phyloP scores from a whole-genome alignment of 2,888 invertebrate genomes.

The Hydrotaea cyrtoneurina region DNA sequence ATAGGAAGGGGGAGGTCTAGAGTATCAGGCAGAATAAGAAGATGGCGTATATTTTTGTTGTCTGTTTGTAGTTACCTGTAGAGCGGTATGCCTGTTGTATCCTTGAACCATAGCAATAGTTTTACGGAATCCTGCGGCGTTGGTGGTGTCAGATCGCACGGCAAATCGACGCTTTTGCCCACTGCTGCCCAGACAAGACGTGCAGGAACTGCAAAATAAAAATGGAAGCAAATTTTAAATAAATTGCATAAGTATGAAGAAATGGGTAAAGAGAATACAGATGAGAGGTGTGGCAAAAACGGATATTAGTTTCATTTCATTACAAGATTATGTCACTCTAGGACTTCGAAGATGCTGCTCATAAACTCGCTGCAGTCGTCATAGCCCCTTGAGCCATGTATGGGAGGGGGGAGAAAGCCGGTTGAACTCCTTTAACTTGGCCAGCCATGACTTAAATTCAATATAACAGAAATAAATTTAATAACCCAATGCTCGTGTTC shows the following conservation, averaged over 20 bases:
- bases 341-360: not conserved
- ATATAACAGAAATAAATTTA: conserved; percentile 50
- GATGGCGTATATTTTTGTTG: no score
- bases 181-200: conserved; percentile 88
- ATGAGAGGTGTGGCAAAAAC: conserved; percentile 3
- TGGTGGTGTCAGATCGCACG: conserved; percentile 91
- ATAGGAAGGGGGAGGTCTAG: not conserved
- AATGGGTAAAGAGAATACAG: not conserved
- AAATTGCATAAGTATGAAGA: conserved; percentile 12
- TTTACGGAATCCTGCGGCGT: conserved; percentile 87
- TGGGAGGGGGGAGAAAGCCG: no score
- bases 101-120: conserved; percentile 95
- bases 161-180: conserved; percentile 88
- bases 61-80: conserved; percentile 86
- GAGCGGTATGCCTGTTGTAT: conserved; percentile 90
- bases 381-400: not conserved
- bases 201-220: conserved; percentile 83
- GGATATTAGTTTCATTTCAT: conserved; percentile 58
- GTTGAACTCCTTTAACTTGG: not conserved
- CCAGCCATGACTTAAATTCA: conserved; percentile 43
- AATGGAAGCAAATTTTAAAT: conserved; percentile 24
- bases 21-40: not conserved
- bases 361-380: not conserved
- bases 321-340: conserved; percentile 39
- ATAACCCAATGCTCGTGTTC: conserved; percentile 28